Percentiles rank a stretch among this genome's conserved stretches.
phyloP scores from a whole-genome alignment of 2,113 vertebrate species.

The Syrmaticus mikado region DNA sequence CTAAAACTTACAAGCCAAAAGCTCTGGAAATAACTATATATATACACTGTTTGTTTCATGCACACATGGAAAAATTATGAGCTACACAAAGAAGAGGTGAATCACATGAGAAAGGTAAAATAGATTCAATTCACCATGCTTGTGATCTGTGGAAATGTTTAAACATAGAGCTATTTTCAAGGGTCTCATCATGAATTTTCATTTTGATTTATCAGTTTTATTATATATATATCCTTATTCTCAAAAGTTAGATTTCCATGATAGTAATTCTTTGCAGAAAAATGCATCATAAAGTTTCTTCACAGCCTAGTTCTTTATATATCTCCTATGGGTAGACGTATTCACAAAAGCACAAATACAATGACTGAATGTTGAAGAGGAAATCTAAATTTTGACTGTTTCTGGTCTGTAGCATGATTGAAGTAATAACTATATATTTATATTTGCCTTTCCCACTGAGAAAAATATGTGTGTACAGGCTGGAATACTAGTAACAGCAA shows the following conservation, averaged over 20 bases:
- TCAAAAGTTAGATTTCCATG: neutral
- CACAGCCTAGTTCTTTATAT: neutral
- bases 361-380: neutral
- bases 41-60: neutral
- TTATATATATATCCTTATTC: neutral
- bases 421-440: neutral
- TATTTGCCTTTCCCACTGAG: neutral
- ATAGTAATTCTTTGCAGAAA: neutral
- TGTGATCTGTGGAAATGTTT: neutral
- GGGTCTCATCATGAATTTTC: neutral
- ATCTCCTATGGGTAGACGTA: neutral
- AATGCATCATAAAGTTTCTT: neutral
- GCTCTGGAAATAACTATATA: neutral
- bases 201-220: neutral
- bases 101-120: neutral
- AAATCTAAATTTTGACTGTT: neutral
- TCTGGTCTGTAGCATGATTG: neutral
- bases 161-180: neutral
- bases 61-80: neutral
- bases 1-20: neutral
- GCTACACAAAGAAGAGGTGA: neutral
- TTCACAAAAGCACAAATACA: neutral
- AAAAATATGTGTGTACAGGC: accelerated
- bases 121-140: neutral
- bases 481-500: neutral